A percentile compares a stretch with the other conserved stretches of the same genome.
These are phyloP conservation scores for Hippocampus mohnikei DNA, from an alignment of 2,113 vertebrate genomes.

Conservation along the genomic window DNA sequence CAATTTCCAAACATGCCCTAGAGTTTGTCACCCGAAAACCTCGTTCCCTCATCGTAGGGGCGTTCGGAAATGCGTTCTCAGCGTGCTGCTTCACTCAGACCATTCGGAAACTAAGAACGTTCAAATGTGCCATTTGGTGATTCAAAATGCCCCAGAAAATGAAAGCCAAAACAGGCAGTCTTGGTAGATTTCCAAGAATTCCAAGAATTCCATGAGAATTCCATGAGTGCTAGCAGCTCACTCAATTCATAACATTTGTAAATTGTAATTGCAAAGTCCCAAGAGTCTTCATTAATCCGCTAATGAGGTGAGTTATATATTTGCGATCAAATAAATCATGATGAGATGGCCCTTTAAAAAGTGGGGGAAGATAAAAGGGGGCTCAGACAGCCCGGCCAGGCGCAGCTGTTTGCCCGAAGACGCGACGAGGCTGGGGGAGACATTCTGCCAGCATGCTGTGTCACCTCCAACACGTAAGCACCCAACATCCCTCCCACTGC, in stretches of 20 bases:
- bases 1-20: too few relatives aligned
- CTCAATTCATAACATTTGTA: slow-evolving; percentile 9
- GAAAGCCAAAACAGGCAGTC: too few relatives aligned
- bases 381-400: slow-evolving; percentile 25
- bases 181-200: too few relatives aligned
- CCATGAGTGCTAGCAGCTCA: background rate
- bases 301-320: slow-evolving; percentile 22
- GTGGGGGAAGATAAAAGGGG: background rate
- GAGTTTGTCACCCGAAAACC: too few relatives aligned
- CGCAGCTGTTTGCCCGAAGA: slow-evolving; percentile 70
- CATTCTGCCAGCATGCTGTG: slow-evolving; percentile 53
- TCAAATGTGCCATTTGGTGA: too few relatives aligned
- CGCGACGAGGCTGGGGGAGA: slow-evolving; percentile 43
- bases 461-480: slow-evolving; percentile 46
- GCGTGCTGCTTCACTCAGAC: too few relatives aligned
- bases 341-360: slow-evolving; percentile 24
- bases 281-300: slow-evolving; percentile 1
- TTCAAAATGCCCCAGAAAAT: too few relatives aligned
- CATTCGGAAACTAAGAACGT: too few relatives aligned
- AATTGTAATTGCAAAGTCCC: slow-evolving; percentile 31
- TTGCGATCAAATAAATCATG: slow-evolving; percentile 36
- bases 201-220: background rate
- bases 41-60: too few relatives aligned
- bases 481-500: slow-evolving; percentile 23
- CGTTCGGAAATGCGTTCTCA: too few relatives aligned